Conservation (phyloP, 1,140 invertebrate genomes). For the Hesperophylax magnus region DNA sequence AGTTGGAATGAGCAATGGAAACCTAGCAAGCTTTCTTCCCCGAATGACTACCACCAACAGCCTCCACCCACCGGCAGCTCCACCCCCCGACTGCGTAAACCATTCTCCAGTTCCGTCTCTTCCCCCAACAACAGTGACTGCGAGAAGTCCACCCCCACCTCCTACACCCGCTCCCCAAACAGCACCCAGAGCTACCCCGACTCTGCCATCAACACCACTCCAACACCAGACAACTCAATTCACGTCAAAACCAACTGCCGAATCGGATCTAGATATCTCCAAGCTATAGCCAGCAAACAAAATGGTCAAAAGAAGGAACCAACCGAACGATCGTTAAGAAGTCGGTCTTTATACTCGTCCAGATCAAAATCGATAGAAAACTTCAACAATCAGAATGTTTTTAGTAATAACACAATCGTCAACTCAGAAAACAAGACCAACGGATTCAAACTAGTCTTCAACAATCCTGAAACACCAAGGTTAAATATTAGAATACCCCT, state of each 20-base stretch:
- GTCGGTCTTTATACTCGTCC: conserved; percentile 60
- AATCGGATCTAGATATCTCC: conserved; percentile 68
- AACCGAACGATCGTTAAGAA: conserved; percentile 61
- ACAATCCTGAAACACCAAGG: conserved; percentile 13
- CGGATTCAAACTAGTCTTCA: conserved; percentile 20
- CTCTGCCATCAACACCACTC: background rate
- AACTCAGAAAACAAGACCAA: conserved; percentile 10
- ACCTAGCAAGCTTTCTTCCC: conserved; percentile 42
- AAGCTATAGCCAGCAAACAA: conserved; percentile 63
- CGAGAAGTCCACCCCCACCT: conserved; percentile 36
- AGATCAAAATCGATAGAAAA: conserved; percentile 69
- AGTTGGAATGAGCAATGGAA: conserved; percentile 56
- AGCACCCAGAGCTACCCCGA: background rate
- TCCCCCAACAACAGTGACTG: conserved; percentile 47
- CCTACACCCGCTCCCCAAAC: conserved; percentile 60
- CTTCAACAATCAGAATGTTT: conserved; percentile 59
- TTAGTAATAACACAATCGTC: background rate
- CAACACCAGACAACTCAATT: conserved; percentile 19
- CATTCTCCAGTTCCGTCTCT: conserved; percentile 36
- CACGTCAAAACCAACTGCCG: conserved; percentile 62
- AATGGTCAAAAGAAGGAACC: conserved; percentile 62
- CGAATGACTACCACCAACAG: conserved; percentile 42
- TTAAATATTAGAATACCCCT: conserved; percentile 56
- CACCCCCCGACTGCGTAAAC: conserved; percentile 37
- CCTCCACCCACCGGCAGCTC: conserved; percentile 39